Evolutionary conservation across 2,113 vertebrate genomes (phyloP).

Genomic region (Thalassarche chlororhynchos): DNA sequence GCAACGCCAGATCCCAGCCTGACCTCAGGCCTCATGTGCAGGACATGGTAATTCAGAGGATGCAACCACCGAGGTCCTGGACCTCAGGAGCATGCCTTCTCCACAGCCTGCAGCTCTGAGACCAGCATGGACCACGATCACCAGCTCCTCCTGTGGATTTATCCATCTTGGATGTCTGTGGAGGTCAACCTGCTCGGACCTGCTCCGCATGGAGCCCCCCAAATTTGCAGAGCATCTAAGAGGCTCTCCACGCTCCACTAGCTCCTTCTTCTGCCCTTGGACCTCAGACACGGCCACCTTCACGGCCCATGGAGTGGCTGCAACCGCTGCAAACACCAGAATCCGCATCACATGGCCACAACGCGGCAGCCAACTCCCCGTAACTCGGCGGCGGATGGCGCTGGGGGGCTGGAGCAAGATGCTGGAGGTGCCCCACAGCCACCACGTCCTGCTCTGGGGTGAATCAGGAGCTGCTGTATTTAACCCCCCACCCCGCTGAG

Average conservation of each 20-base stretch:
- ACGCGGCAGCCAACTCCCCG: rapidly evolving
- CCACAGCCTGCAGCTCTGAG: neutral
- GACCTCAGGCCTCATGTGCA: neutral
- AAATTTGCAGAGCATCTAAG: neutral
- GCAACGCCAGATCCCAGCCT: neutral
- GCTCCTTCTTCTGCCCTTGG: neutral
- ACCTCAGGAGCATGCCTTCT: neutral
- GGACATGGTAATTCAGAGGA: neutral
- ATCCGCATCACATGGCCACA: neutral
- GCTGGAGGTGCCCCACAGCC: neutral
- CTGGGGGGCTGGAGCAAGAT: neutral
- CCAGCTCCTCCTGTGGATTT: neutral
- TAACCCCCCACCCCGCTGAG: neutral
- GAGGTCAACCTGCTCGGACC: neutral
- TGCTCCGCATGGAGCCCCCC: neutral
- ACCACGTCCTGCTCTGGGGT: neutral
- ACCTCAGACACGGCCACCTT: neutral
- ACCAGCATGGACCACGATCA: neutral
- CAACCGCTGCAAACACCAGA: neutral
- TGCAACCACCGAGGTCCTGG: neutral
- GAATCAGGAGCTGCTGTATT: neutral
- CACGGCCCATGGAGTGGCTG: neutral
- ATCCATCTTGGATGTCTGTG: neutral
- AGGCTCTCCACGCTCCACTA: neutral
- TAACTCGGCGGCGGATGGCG: rapidly evolving